phyloP scores from a whole-genome alignment of 37 sponge, comb jelly and placozoan genomes.

The Hexactinellida sp. region DNA sequence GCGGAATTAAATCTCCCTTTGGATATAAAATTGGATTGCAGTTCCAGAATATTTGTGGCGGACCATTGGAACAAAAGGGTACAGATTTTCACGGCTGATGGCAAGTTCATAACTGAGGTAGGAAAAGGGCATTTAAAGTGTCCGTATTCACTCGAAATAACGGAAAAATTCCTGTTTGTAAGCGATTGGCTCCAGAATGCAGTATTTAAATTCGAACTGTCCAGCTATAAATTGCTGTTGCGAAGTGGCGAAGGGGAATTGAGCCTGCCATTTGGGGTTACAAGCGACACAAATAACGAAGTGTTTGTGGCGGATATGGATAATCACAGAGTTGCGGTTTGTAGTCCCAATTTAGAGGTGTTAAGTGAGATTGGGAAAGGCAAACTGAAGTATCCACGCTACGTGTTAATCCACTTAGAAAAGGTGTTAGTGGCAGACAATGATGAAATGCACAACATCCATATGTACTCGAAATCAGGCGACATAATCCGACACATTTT shows the following conservation, averaged over 20 bases:
- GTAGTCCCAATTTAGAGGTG: not conserved
- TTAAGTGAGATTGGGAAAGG: not conserved
- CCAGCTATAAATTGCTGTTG: not conserved
- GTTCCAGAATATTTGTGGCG: not conserved
- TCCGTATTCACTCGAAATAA: not conserved
- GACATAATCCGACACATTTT: not conserved
- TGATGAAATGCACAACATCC: not conserved
- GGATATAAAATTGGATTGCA: not conserved
- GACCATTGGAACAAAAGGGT: not conserved
- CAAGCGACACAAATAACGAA: not conserved
- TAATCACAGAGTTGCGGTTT: not conserved
- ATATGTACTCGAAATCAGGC: not conserved
- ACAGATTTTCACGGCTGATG: not conserved
- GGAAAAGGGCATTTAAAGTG: not conserved
- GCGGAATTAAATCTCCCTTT: not conserved
- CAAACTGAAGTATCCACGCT: not conserved
- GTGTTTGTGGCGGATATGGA: not conserved
- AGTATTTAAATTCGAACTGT: not conserved
- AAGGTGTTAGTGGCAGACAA: not conserved
- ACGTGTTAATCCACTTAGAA: not conserved
- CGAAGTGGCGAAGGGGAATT: not conserved
- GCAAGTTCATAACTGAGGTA: not conserved
- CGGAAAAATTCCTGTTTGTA: not conserved
- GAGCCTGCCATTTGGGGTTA: not conserved
- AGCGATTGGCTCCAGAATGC: not conserved